Evolutionary conservation across 2,113 vertebrate genomes (phyloP), one percentile per base, ranked within the genome.

Genomic region (Meles meles): DNA sequence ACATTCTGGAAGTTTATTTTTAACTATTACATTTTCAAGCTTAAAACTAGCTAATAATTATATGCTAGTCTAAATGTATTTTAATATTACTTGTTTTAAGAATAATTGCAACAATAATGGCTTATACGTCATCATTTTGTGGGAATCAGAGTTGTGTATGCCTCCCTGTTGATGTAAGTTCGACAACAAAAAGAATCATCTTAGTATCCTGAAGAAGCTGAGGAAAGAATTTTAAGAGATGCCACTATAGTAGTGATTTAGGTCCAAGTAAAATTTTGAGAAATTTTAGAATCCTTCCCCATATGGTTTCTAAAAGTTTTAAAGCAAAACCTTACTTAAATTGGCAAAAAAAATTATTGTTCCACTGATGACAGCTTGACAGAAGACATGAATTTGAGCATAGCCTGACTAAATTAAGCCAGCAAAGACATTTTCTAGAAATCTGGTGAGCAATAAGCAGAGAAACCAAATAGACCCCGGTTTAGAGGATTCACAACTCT

Each of bases 21-120:
- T 88, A 81, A 93, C 81, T 90, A 44, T 74, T 88, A 65, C 18
- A 65, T n/a, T 47, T 90, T 91, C 57, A 96, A 95, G 61, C 92
- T 97, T 96, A 97, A 88, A 97, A 93, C 65, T 97, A 90, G 90
- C 83, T 84, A 72, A 84, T 74, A 77, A 93, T 72, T 39, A 47
- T 31, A 18, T 94, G 55, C 25, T 96, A 93, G 65, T 65, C 25
- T 91, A 79, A 93, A 89, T 55, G 21, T 76, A 59, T 72, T 83
- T 81, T 76, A 61, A 80, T 87, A 94, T 52, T 84, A 79, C 34
- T 74, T 76, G 34, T 63, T 79, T 67, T 55, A 47, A 65, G 34
- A 88, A 21, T 86, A 80, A 55, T 34, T 49, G 57, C n/a, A 88
- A 25, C 42, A 71, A 79, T 49, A 34, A 57, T 2, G 61, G 1